phyloP scores from a whole-genome alignment of 1,140 invertebrate species.

The Pachypsylla venusta region DNA sequence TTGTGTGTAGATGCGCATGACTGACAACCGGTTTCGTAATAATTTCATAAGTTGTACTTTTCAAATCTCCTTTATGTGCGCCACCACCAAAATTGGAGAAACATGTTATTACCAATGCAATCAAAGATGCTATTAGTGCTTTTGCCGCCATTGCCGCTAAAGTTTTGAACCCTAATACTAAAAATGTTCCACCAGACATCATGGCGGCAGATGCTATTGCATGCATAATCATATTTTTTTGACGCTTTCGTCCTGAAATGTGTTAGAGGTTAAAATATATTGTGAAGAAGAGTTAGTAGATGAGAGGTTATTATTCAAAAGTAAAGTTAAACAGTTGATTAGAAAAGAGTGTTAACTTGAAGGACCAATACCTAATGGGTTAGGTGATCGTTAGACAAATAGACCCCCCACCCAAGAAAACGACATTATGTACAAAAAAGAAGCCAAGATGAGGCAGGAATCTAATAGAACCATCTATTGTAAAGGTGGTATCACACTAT shows the following conservation, averaged over 20 bases:
- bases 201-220: slow-evolving; percentile 32
- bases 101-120: slow-evolving; percentile 59
- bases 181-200: slow-evolving; percentile 44
- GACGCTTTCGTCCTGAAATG: slow-evolving; percentile 24
- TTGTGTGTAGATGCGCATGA: slow-evolving; percentile 36
- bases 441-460: too few relatives aligned
- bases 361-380: too few relatives aligned
- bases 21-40: slow-evolving; percentile 63
- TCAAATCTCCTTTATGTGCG: slow-evolving; percentile 33
- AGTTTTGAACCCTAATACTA: slow-evolving; percentile 53
- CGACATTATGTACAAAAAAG: too few relatives aligned
- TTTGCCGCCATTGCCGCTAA: slow-evolving; percentile 63
- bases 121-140: slow-evolving; percentile 60
- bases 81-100: slow-evolving; percentile 55
- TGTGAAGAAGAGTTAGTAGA: neutral
- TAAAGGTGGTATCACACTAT: too few relatives aligned
- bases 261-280: neutral
- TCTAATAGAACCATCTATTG: too few relatives aligned
- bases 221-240: slow-evolving; percentile 30
- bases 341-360: too few relatives aligned
- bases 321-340: too few relatives aligned
- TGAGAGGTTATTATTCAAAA: too few relatives aligned
- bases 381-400: too few relatives aligned
- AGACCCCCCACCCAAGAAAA: too few relatives aligned
- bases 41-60: slow-evolving; percentile 67